Conservation (phyloP, 23 tunicate species). For the Corella eumyota region DNA sequence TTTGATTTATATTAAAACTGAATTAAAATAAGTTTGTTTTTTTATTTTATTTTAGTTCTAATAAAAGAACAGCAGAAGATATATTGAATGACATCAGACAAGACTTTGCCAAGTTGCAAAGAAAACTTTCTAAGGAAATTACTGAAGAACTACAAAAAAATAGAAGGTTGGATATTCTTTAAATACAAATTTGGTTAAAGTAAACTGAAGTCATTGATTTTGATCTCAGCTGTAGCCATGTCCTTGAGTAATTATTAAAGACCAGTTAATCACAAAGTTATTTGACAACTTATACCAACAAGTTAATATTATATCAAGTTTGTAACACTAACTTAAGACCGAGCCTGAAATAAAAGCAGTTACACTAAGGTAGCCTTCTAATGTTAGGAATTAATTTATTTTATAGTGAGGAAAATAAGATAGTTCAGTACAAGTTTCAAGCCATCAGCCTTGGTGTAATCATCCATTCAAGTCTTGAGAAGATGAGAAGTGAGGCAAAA, state of each 20-base stretch:
- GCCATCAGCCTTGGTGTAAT: slow-evolving; percentile 49
- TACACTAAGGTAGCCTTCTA: too few species aligned
- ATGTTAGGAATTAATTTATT: too few species aligned
- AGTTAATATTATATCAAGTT: too few species aligned
- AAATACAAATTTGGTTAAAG: too few species aligned
- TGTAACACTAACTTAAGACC: too few species aligned
- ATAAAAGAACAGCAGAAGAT: slow-evolving; percentile 31
- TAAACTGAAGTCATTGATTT: background rate
- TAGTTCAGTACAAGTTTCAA: slow-evolving; percentile 47
- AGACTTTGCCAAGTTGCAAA: slow-evolving; percentile 30
- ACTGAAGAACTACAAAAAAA: slow-evolving; percentile 16
- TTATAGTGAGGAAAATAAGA: slow-evolving; percentile 49
- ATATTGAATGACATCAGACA: slow-evolving; percentile 20
- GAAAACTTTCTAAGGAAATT: slow-evolving; percentile 28
- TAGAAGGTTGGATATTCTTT: too few species aligned
- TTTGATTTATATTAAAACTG: background rate
- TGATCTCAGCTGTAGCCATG: background rate
- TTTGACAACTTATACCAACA: too few species aligned
- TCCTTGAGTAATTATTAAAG: too few species aligned
- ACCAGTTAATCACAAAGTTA: too few species aligned
- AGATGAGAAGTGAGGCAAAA: slow-evolving; percentile 56
- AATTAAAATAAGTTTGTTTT: background rate
- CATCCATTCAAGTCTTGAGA: slow-evolving; percentile 31
- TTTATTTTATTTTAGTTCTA: slow-evolving; percentile 2
- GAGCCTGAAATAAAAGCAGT: too few species aligned